Conservation (phyloP, 1,140 invertebrate species). For the Acromyrmex charruanus region DNA sequence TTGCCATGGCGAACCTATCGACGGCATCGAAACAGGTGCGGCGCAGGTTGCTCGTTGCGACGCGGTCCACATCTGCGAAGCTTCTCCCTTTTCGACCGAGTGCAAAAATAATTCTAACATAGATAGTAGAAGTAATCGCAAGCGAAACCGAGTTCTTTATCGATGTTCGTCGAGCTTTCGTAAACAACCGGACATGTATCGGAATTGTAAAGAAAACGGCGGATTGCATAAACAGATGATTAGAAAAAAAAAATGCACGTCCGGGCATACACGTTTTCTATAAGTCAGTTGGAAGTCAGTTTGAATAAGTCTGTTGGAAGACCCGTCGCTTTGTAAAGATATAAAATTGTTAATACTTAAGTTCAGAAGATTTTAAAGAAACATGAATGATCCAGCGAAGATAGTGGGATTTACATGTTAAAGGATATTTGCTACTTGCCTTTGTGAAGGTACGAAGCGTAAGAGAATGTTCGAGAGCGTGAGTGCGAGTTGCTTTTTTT, state of each 20-base stretch:
- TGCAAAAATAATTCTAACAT: conserved; percentile 22
- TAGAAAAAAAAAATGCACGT: neutral
- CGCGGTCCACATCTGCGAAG: conserved; percentile 28
- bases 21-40: conserved; percentile 69
- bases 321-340: neutral
- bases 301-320: conserved; percentile 23
- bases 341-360: neutral
- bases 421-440: conserved; percentile 13
- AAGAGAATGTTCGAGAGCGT: neutral
- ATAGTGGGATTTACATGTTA: conserved; percentile 23
- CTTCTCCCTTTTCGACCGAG: conserved; percentile 15
- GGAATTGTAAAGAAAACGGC: conserved; percentile 28
- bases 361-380: neutral
- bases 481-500: neutral
- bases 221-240: conserved; percentile 13
- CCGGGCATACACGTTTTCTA: neutral
- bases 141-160: conserved; percentile 11
- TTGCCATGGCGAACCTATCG: conserved; percentile 60
- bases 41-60: conserved; percentile 20
- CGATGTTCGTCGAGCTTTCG: conserved; percentile 14
- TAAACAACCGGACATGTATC: conserved; percentile 1
- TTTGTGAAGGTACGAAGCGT: neutral
- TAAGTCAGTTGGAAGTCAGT: too few relatives aligned
- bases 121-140: neutral
- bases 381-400: conserved; percentile 5